Conservation (phyloP, 2,797 vertebrate species). For the Craterocephalus amniculus region DNA sequence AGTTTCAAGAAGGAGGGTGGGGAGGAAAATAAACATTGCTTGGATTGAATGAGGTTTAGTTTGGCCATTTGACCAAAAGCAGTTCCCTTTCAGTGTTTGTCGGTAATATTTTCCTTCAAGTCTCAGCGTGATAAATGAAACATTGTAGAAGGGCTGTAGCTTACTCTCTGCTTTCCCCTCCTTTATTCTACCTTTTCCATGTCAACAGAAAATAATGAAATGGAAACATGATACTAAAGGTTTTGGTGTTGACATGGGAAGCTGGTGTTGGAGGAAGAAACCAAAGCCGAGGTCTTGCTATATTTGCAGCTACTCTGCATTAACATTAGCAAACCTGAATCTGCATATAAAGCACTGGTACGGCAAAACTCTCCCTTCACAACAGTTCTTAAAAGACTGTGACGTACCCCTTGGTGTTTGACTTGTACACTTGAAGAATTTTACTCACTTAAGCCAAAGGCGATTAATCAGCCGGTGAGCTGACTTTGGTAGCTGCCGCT, state of each 20-base stretch:
- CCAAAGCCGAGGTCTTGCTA: not conserved
- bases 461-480: conserved; percentile 6
- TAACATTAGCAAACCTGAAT: not conserved
- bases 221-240: conserved; percentile 26
- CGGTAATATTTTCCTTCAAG: conserved; percentile 54
- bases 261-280: not conserved
- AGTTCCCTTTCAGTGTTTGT: conserved; percentile 25
- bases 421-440: not conserved
- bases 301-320: not conserved
- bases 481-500: not conserved
- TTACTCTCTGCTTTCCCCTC: conserved; percentile 22
- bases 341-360: not conserved
- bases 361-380: not conserved
- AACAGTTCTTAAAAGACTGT: not conserved
- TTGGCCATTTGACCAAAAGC: conserved; percentile 41
- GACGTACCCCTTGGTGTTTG: not conserved
- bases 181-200: conserved; percentile 40
- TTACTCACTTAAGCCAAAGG: not conserved
- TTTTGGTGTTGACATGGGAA: conserved; percentile 24
- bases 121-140: conserved; percentile 59
- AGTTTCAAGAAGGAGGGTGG: not conserved
- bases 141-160: conserved; percentile 21
- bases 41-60: conserved; percentile 60
- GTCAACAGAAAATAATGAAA: conserved; percentile 40
- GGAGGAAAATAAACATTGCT: conserved; percentile 32